Evolutionary conservation across 1,140 invertebrate species (phyloP).

Genomic region (Nasonia giraulti): DNA sequence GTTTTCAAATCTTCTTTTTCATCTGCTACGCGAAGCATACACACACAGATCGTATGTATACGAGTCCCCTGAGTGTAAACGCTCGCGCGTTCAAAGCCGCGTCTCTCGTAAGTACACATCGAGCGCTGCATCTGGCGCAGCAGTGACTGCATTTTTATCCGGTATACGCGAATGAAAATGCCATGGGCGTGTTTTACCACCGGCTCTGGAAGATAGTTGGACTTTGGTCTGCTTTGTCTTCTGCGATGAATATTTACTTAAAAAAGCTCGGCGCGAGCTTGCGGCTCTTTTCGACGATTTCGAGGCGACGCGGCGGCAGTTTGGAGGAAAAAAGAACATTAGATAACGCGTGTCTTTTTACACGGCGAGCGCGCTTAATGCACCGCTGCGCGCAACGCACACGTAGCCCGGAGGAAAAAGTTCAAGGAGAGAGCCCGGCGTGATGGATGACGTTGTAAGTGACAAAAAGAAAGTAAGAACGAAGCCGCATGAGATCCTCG

Average conservation of each 20-base stretch:
- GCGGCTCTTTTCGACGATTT: neutral
- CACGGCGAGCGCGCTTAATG: slow-evolving; percentile 8
- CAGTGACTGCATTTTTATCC: neutral
- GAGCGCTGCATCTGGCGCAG: neutral
- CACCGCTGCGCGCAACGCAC: neutral
- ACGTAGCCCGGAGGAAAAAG: neutral
- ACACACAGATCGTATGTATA: neutral
- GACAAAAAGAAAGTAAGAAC: slow-evolving; percentile 12
- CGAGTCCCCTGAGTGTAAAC: neutral
- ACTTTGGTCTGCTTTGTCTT: neutral
- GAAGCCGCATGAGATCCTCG: neutral
- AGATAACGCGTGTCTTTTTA: slow-evolving; percentile 1
- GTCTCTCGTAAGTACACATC: slow-evolving; percentile 1
- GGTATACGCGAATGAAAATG: neutral
- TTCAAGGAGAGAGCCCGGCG: neutral
- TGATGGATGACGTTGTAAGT: slow-evolving; percentile 10
- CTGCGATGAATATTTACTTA: neutral
- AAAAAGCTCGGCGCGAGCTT: neutral
- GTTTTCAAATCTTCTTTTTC: neutral
- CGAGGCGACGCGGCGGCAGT: neutral
- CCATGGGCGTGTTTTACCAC: neutral
- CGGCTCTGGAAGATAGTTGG: neutral
- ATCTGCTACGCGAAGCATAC: neutral
- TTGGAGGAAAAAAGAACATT: slow-evolving; percentile 18
- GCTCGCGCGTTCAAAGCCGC: neutral